Conservation (phyloP, 2,888 invertebrate genomes). For the Hoplodrina ambigua region DNA sequence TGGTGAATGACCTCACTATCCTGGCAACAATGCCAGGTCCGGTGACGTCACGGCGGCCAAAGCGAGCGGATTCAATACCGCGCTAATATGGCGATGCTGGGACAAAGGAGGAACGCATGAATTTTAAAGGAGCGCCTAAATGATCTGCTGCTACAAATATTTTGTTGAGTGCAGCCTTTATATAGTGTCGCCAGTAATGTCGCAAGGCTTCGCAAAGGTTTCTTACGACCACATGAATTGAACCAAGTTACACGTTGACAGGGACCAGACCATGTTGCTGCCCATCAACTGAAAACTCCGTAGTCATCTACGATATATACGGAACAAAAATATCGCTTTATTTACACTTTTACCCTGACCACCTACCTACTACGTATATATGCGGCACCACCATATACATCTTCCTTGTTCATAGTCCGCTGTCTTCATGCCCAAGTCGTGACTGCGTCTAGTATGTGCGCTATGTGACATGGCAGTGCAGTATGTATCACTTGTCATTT, state of each 20-base stretch:
- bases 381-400: no score
- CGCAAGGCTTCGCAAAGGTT: slow-evolving; percentile 1
- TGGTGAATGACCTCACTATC: slow-evolving; percentile 81
- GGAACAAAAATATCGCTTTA: no score
- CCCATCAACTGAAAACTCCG: no score
- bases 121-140: slow-evolving; percentile 62
- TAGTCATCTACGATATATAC: no score
- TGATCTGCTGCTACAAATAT: slow-evolving; percentile 52
- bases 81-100: slow-evolving; percentile 62
- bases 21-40: slow-evolving; percentile 70
- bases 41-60: slow-evolving; percentile 71
- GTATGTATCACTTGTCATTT: slow-evolving; percentile 12
- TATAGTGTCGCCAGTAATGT: slow-evolving; percentile 21
- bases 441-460: not conserved
- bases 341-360: no score
- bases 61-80: slow-evolving; percentile 62
- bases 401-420: no score
- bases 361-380: no score
- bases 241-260: not conserved
- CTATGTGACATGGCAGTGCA: not conserved
- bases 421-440: not conserved
- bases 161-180: slow-evolving; percentile 41
- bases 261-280: no score
- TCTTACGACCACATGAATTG: not conserved
- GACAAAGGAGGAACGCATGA: slow-evolving; percentile 58